These are phyloP conservation scores for Epinotia brunnichana DNA, from an alignment of 2,888 invertebrate genomes.

Conservation along the genomic window DNA sequence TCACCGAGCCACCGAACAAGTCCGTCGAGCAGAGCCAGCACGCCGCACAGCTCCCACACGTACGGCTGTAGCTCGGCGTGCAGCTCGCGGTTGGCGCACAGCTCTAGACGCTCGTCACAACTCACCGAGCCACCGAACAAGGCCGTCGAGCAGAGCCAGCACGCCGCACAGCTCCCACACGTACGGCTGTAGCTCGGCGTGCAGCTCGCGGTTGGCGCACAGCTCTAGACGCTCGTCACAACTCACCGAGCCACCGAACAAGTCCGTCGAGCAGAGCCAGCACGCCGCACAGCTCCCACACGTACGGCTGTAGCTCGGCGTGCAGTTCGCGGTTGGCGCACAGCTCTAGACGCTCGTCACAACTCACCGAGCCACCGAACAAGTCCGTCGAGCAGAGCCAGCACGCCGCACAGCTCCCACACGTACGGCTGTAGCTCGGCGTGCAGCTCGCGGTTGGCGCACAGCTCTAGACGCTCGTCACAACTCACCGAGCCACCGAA, in stretches of 20 bases:
- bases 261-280: constrained; percentile 87
- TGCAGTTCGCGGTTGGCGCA: constrained; percentile 59
- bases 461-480: background rate
- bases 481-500: background rate
- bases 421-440: constrained; percentile 14
- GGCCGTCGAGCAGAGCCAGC: constrained; percentile 87
- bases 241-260: constrained; percentile 55
- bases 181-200: constrained; percentile 12
- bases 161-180: constrained; percentile 95
- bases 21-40: constrained; percentile 86
- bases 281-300: constrained; percentile 95
- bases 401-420: constrained; percentile 14
- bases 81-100: constrained; percentile 90
- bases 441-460: constrained; percentile 14
- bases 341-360: background rate
- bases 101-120: constrained; percentile 48
- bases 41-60: constrained; percentile 97
- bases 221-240: too few relatives aligned
- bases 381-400: background rate
- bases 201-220: constrained; percentile 52
- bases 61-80: constrained; percentile 97
- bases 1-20: too few relatives aligned
- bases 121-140: constrained; percentile 58
- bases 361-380: background rate
- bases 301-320: constrained; percentile 94